Percentiles rank a stretch among this genome's conserved stretches.
These are phyloP conservation scores for Acomys russatus DNA, from an alignment of 2,797 vertebrate genomes.

Conservation along the genomic window DNA sequence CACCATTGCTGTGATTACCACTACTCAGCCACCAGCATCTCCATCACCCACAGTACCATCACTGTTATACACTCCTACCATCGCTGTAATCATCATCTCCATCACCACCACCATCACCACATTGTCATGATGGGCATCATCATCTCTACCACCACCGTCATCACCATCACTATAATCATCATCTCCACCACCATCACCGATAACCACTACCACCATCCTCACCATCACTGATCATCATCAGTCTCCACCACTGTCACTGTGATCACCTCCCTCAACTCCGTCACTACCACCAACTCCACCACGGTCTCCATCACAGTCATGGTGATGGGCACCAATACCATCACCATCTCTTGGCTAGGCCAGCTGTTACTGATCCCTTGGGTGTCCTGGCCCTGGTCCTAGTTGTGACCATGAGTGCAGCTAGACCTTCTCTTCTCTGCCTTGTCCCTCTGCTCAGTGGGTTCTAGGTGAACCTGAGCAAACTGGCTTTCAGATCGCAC, in stretches of 20 bases:
- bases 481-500: background rate
- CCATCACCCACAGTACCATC: background rate
- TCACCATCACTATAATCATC: accelerated
- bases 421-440: background rate
- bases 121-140: accelerated
- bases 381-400: background rate
- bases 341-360: background rate
- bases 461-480: background rate
- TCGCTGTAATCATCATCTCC: background rate
- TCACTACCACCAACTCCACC: background rate
- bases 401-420: accelerated
- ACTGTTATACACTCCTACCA: no score
- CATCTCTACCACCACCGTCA: no score
- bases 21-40: background rate
- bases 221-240: background rate
- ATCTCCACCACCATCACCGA: no score
- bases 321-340: accelerated
- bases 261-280: no score
- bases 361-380: background rate
- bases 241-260: background rate
- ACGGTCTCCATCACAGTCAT: background rate
- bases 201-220: accelerated
- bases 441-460: background rate
- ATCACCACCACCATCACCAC: background rate
- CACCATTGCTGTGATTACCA: background rate